phyloP scores from a whole-genome alignment of 2,888 invertebrate genomes.

The Digitonthophagus gazella region DNA sequence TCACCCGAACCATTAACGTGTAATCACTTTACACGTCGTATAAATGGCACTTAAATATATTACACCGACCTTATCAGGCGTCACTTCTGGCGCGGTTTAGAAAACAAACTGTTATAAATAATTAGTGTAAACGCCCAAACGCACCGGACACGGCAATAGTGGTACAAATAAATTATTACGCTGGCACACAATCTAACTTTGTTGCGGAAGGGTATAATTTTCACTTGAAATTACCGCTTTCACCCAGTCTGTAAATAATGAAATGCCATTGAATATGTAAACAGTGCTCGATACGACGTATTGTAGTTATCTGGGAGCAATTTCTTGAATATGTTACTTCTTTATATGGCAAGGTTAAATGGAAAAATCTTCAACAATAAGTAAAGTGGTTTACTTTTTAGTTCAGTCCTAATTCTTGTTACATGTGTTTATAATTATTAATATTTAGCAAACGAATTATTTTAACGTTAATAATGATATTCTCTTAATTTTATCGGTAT shows the following conservation, averaged over 20 bases:
- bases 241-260: neutral
- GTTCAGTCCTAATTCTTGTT: no score
- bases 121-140: neutral
- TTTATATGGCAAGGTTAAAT: neutral
- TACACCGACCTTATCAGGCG: neutral
- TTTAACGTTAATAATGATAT: no score
- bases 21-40: neutral
- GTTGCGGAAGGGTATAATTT: neutral
- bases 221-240: neutral
- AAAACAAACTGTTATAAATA: neutral
- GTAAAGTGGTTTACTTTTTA: no score
- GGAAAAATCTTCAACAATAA: neutral
- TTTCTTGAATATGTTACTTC: neutral
- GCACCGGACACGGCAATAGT: neutral
- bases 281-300: neutral
- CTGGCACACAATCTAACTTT: neutral
- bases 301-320: neutral
- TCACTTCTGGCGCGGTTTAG: neutral
- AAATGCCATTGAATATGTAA: neutral
- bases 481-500: no score
- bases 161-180: neutral
- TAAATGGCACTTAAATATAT: neutral
- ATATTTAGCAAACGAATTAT: no score
- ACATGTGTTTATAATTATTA: no score
- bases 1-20: neutral